phyloP scores from a whole-genome alignment of 2,888 invertebrate species.

The Ennomos quercinarius region DNA sequence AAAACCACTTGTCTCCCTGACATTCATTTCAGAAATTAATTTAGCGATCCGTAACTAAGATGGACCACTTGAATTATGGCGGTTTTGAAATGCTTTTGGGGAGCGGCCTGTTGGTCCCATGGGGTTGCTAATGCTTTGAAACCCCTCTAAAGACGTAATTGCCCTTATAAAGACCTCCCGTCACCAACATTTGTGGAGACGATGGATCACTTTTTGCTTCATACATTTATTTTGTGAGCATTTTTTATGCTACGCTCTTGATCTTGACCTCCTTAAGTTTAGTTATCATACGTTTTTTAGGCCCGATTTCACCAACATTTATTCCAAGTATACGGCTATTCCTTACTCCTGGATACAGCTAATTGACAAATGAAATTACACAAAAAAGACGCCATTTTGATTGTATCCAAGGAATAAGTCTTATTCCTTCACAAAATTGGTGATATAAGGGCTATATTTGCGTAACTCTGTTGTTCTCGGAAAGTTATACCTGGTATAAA shows the following conservation, averaged over 20 bases:
- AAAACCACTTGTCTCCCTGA: conserved; percentile 16
- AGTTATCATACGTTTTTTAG: conserved; percentile 23
- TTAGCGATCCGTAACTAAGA: conserved; percentile 39
- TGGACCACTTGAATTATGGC: conserved; percentile 43
- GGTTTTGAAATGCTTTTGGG: conserved; percentile 44
- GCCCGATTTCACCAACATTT: too few relatives aligned
- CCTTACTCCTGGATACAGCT: too few relatives aligned
- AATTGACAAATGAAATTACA: too few relatives aligned
- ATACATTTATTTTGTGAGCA: conserved; percentile 36
- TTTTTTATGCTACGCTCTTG: conserved; percentile 41
- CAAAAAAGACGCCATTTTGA: too few relatives aligned
- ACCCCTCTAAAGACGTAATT: conserved; percentile 62
- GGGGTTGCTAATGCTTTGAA: conserved; percentile 60
- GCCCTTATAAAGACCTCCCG: conserved; percentile 47
- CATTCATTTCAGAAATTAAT: conserved; percentile 31
- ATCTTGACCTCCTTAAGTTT: conserved; percentile 40
- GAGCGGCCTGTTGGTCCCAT: conserved; percentile 54
- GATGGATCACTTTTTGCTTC: conserved; percentile 44
- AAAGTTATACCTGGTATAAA: too few relatives aligned
- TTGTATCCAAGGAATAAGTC: too few relatives aligned
- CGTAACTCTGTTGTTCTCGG: too few relatives aligned
- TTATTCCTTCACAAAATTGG: too few relatives aligned
- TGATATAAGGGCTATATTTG: too few relatives aligned
- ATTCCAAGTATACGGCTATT: too few relatives aligned
- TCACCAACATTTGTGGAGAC: conserved; percentile 47